These are phyloP conservation scores for Pristis pectinata DNA, from an alignment of 2,797 vertebrate species.

Conservation along the genomic window DNA sequence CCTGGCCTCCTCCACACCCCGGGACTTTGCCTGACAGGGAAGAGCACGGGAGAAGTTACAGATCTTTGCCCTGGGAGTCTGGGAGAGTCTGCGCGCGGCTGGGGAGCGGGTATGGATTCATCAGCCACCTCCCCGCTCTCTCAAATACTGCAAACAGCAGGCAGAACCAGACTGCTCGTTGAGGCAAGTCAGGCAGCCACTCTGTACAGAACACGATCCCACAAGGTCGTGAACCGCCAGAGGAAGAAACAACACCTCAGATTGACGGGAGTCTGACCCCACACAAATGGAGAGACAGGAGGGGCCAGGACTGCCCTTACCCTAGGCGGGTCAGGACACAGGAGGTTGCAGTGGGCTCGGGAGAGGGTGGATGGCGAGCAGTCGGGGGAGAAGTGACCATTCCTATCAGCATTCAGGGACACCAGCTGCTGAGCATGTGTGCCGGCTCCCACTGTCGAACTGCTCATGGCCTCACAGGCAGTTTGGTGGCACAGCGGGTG, in stretches of 20 bases:
- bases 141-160: neutral
- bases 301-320: no score
- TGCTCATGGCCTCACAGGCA: neutral
- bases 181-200: neutral
- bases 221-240: no score
- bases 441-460: neutral
- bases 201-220: neutral
- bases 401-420: no score
- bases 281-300: neutral
- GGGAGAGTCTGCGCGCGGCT: no score
- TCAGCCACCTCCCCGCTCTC: neutral
- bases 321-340: no score
- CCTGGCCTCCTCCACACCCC: constrained; percentile 78
- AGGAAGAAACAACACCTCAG: no score
- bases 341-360: no score
- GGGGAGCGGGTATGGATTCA: neutral
- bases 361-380: no score
- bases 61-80: no score
- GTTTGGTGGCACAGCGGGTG: neutral
- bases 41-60: constrained; percentile 38
- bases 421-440: neutral
- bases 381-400: neutral
- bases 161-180: neutral
- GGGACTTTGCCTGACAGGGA: constrained; percentile 73
- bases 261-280: no score